Percentiles rank a stretch among this genome's conserved stretches.
phyloP scores from a whole-genome alignment of 2,888 invertebrate species.

The Coleophora flavipennella region DNA sequence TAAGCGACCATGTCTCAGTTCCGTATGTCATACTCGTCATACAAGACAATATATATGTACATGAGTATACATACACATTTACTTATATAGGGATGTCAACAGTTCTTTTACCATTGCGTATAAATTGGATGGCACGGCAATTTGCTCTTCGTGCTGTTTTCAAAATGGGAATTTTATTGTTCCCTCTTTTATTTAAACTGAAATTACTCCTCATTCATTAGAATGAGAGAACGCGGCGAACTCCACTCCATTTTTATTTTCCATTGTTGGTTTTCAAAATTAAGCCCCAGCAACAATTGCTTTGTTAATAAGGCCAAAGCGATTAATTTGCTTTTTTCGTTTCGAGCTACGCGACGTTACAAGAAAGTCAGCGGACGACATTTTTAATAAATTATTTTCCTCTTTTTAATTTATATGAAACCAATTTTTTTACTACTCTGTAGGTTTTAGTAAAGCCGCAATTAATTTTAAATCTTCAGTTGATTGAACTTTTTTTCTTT shows the following conservation, averaged over 20 bases:
- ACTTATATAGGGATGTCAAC: conserved; percentile 1
- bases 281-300: conserved; percentile 63
- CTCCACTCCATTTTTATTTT: conserved; percentile 60
- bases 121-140: conserved; percentile 55
- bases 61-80: too few species aligned
- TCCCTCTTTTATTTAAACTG: conserved; percentile 63
- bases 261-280: conserved; percentile 69
- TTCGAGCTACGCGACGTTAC: conserved; percentile 33
- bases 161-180: conserved; percentile 63
- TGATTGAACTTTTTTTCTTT: too few species aligned
- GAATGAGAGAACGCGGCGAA: conserved; percentile 49
- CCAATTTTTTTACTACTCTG: too few species aligned
- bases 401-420: too few species aligned
- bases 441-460: too few species aligned
- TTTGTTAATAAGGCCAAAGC: conserved; percentile 60
- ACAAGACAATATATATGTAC: too few species aligned
- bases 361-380: conserved; percentile 28
- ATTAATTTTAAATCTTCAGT: too few species aligned
- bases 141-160: conserved; percentile 59
- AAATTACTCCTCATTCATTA: conserved; percentile 69
- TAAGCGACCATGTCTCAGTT: too few species aligned
- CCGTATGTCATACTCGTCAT: too few species aligned
- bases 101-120: conserved; percentile 35
- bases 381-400: conserved; percentile 25
- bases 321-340: conserved; percentile 46